Evolutionary conservation across 2,888 invertebrate species (phyloP), one percentile per base, ranked within the genome.

Genomic region (Harmothoe impar): DNA sequence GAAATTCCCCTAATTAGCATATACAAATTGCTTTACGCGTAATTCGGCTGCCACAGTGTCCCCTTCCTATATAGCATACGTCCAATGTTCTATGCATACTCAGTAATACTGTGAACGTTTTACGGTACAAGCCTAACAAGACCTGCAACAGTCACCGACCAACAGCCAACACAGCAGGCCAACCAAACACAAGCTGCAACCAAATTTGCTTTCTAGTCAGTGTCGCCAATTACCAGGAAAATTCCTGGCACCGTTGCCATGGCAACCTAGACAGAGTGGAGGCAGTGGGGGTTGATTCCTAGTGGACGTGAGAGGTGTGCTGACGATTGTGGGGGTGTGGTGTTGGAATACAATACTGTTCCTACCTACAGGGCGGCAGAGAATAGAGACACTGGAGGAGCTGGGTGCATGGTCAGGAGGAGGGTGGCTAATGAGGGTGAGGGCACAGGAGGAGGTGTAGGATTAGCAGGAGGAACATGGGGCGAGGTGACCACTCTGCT

Each of bases 171-270:
- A 23, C 72, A 3, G 5, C 72, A 62, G 62, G 29, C 72, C 72
- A 15, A 29, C 29, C 72, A 72, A 29, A 23, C 29, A 25, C 72
- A 23, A 17, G n/a, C 31, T 23, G 29, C 72, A 72, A 29, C 72
- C 72, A 29, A 72, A 72, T 72, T 72, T 72, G 72, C 72, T 72
- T 72, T 72, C 72, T 29, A 72, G 72, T 72, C 72, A 72, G 72
- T 7, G 72, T 72, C 31, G 15, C 72, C 72, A 72, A 72, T 72
- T 72, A 72, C 72, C 72, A 25, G 29, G 72, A 72, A 72, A 72
- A 29, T 72, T 72, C 72, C 29, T 25, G 72, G n/a, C 29, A 25
- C 29, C 72, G 72, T 72, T 72, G 72, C 29, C 72, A 72, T 72
- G 72, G 72, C 72, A 72, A 72, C 72, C 29, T 29, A 3, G 29